Evolutionary conservation across 2,797 vertebrate species (phyloP).

Genomic region (Serranus cabrilla): DNA sequence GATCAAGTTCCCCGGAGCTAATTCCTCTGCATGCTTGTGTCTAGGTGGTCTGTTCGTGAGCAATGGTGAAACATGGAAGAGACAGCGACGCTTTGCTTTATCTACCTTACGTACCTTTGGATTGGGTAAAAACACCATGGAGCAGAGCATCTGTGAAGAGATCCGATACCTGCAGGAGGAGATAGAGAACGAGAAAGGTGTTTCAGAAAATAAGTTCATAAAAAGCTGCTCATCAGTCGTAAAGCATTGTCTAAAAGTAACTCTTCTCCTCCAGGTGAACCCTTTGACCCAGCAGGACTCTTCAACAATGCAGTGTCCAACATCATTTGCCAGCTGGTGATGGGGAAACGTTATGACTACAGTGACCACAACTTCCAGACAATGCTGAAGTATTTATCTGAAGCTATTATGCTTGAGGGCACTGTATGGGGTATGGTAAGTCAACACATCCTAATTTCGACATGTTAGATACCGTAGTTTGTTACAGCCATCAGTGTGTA

Average conservation of each 20-base stretch:
- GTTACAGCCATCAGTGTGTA: no score
- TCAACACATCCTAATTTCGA: neutral
- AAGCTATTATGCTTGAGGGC: constrained; percentile 61
- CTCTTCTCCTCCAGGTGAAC: constrained; percentile 58
- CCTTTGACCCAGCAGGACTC: constrained; percentile 65
- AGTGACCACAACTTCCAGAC: constrained; percentile 69
- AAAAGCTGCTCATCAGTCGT: neutral
- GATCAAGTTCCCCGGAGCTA: neutral
- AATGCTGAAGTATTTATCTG: constrained; percentile 64
- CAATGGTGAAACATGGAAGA: constrained; percentile 75
- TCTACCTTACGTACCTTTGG: constrained; percentile 74
- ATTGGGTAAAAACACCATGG: constrained; percentile 67
- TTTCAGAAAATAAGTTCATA: neutral
- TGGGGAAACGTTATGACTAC: constrained; percentile 80
- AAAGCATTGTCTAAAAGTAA: neutral
- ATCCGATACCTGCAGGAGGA: constrained; percentile 65
- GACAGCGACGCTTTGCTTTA: constrained; percentile 78
- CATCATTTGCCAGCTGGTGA: constrained; percentile 81
- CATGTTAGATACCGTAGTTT: no score
- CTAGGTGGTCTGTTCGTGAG: constrained; percentile 75
- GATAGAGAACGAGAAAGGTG: constrained; percentile 75
- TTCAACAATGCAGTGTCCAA: constrained; percentile 80
- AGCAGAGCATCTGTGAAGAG: constrained; percentile 78
- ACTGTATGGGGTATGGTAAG: constrained; percentile 71
- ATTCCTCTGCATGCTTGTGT: neutral